phyloP scores from a whole-genome alignment of 2,797 vertebrate genomes.

The Diglossa cyanea region DNA sequence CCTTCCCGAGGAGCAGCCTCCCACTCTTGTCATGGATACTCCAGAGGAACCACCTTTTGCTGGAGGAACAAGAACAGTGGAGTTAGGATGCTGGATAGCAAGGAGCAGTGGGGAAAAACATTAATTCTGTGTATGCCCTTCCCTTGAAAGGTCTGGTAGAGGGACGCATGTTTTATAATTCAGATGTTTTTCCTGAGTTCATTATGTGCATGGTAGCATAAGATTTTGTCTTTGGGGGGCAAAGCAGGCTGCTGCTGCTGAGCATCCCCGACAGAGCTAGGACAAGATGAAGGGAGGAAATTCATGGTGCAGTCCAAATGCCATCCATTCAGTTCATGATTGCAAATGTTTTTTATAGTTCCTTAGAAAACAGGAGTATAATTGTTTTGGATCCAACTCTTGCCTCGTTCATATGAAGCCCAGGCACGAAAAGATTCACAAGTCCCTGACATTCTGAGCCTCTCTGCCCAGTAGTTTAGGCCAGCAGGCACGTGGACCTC shows the following conservation, averaged over 20 bases:
- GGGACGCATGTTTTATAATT: neutral
- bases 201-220: fast-evolving
- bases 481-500: neutral
- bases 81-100: neutral
- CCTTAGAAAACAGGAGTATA: neutral
- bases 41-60: neutral
- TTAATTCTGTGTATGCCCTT: neutral
- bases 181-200: neutral
- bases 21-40: neutral
- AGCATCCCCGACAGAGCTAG: neutral
- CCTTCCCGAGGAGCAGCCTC: neutral
- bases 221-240: neutral
- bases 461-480: neutral
- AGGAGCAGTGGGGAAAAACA: neutral
- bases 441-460: fast-evolving
- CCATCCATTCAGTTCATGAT: fast-evolving
- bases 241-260: neutral
- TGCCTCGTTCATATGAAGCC: neutral
- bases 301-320: neutral
- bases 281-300: neutral
- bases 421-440: neutral
- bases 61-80: neutral
- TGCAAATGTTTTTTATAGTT: neutral
- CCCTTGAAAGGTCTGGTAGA: neutral
- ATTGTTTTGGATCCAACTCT: neutral